phyloP scores from a whole-genome alignment of 2,113 vertebrate species.

The Trochalopteron elliotii region DNA sequence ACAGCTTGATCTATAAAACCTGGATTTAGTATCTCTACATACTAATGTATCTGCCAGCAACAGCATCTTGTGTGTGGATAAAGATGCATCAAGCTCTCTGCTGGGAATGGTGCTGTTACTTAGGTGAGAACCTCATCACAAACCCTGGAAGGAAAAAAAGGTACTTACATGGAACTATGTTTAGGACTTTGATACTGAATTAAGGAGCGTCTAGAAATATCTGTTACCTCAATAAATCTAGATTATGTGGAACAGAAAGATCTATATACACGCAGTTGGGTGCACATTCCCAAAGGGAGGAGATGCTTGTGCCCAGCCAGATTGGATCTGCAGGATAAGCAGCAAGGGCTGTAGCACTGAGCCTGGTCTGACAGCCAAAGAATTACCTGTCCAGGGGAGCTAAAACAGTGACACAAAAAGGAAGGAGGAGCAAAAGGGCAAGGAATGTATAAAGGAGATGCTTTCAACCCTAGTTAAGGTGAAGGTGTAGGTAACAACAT shows the following conservation, averaged over 20 bases:
- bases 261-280: not conserved
- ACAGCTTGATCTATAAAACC: not conserved
- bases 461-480: not conserved
- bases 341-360: not conserved
- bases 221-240: not conserved
- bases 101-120: not conserved
- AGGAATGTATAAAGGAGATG: not conserved
- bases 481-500: not conserved
- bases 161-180: not conserved
- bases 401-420: not conserved
- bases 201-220: not conserved
- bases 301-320: not conserved
- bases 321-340: not conserved
- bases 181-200: not conserved
- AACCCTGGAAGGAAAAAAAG: not conserved
- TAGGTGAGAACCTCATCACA: not conserved
- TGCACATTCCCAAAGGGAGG: not conserved
- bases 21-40: not conserved
- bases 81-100: not conserved
- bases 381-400: not conserved
- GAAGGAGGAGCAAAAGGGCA: not conserved
- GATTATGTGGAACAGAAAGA: not conserved
- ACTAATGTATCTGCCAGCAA: not conserved
- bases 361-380: not conserved
- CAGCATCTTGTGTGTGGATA: not conserved